Base-by-base conservation (phyloP, 2,888 invertebrate genomes). In the Dioctria rufipes region DNA sequence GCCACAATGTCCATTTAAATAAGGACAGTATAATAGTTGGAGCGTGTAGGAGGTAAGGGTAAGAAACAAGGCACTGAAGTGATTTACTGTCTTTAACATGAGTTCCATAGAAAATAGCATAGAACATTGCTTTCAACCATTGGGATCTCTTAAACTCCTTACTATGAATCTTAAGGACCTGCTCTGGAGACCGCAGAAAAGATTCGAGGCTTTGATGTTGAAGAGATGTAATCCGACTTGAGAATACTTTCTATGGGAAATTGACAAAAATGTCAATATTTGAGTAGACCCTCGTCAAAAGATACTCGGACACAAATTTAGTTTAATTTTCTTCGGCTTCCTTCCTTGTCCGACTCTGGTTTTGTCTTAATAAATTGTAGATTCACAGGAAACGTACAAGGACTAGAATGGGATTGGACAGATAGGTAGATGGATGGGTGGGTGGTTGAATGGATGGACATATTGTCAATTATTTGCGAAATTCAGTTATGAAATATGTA, bases 241-340 rank as follows among this genome's bases (percentile, higher is more conserved):
- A 25, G 25, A 25, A 25, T 46, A 0, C 1, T 5, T 46, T 46
- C 8, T 8, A 46, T 46, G 46, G 5, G 2, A 46, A 67, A 67
- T 67, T 46, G 67, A 43, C 67, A 67, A 67, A 67, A 67, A 67
- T 67, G 67, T 67, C 67, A 67, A 67, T 67, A 67, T 67, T 67
- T 67, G 67, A 67, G 67, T 46, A 42, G 67, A 67, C 67, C 67
- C 46, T 67, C 46, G 67, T 67, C 67, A 67, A 67, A 46, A 43
- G 67, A 67, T 46, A 66, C 67, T 46, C 67, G 67, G 67, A 49
- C 67, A 67, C 67, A 67, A 67, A 46, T 49, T 67, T 67, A 67
- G 67, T 67, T 67, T 67, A 46, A 67, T 67, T 67, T 67, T 67
- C 43, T 25, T 42, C 49, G 46, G 46, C 49, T 46, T 67, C 43